Evolutionary conservation across 2,113 vertebrate genomes (phyloP), one percentile per base, ranked within the genome.

Genomic region (Gila orcuttii): DNA sequence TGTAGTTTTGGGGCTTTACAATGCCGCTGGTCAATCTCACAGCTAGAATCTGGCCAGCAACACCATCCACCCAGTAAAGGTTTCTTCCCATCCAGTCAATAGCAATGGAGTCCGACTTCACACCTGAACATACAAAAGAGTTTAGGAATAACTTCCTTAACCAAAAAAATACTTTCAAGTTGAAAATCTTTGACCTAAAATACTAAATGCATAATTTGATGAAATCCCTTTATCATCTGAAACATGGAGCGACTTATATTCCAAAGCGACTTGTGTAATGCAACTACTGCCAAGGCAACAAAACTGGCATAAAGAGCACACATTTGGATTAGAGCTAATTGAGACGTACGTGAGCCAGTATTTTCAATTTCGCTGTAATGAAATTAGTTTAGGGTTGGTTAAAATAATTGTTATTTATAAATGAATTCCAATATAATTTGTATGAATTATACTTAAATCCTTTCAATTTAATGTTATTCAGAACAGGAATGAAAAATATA

Each of bases 31-130:
- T 89, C 79, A 98, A 89, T 10, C 85, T 93, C 82, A 95, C 93
- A 2, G 95, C 97, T 87, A 96, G 87, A 90, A 99, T 96, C 90
- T 96, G 96, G 0, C 96, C 96, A 64, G 94, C 93, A n/a, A 88
- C 89, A 0, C 96, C 95, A 75, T 98, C 96, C 17, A 95, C 95
- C 97, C 97, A 98, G 92, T 98, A 98, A 80, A 99, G 93, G 90
- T 98, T 98, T 68, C 94, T 95, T 15, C 96, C 97, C 1, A 98
- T 86, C 97, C 97, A 98, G 92, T 98, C 97, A 77, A 98, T 92
- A 0, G 94, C 96, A 42, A 99, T 93, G 33, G 94, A 96, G 86
- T 98, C 96, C 0, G 97, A 94, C 83, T 94, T 96, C 79, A 98
- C 94, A 39, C 96, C 97, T 99, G 85, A 91, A 89, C 21, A 21